A percentile compares a stretch with the other conserved stretches of the same genome.
Evolutionary conservation across 2,888 invertebrate species (phyloP).

Genomic region (Cheilosia soror): DNA sequence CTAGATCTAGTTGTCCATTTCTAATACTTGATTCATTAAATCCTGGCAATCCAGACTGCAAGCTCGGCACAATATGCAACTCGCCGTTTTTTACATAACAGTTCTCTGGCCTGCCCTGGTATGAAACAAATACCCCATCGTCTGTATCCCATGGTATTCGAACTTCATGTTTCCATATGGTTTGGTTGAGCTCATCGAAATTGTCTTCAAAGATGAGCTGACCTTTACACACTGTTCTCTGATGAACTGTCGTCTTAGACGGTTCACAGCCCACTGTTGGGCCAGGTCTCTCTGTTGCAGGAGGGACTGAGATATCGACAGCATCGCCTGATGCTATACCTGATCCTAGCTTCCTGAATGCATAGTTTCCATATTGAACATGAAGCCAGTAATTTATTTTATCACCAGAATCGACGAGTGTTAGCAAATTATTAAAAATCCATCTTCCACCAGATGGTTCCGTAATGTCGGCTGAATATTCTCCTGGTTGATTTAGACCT

Average conservation of each 20-base stretch:
- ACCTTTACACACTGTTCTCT: slow-evolving; percentile 83
- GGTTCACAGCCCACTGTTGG: slow-evolving; percentile 24
- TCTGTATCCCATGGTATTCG: slow-evolving; percentile 85
- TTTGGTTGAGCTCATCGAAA: slow-evolving; percentile 84
- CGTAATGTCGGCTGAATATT: slow-evolving; percentile 84
- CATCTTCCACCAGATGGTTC: slow-evolving; percentile 84
- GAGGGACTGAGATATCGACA: background rate
- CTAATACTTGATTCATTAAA: slow-evolving; percentile 77
- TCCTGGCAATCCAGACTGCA: slow-evolving; percentile 78
- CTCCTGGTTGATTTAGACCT: slow-evolving; percentile 84
- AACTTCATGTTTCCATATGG: slow-evolving; percentile 86
- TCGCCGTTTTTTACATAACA: slow-evolving; percentile 80
- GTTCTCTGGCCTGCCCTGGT: slow-evolving; percentile 81
- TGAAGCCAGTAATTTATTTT: slow-evolving; percentile 87
- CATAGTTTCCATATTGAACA: slow-evolving; percentile 79
- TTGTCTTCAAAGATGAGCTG: slow-evolving; percentile 87
- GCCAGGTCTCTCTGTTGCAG: background rate
- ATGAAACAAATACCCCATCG: slow-evolving; percentile 84
- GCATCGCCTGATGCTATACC: slow-evolving; percentile 4
- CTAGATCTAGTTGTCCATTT: slow-evolving; percentile 81
- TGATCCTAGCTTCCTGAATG: slow-evolving; percentile 37
- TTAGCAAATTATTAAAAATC: slow-evolving; percentile 84
- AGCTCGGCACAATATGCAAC: slow-evolving; percentile 82
- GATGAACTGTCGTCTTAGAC: slow-evolving; percentile 48
- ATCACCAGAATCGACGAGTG: slow-evolving; percentile 85